Percentiles rank a stretch among this genome's conserved stretches.
Conservation (phyloP, 64 coral and sea anemone species). For the Stichodactyla mertensii region DNA sequence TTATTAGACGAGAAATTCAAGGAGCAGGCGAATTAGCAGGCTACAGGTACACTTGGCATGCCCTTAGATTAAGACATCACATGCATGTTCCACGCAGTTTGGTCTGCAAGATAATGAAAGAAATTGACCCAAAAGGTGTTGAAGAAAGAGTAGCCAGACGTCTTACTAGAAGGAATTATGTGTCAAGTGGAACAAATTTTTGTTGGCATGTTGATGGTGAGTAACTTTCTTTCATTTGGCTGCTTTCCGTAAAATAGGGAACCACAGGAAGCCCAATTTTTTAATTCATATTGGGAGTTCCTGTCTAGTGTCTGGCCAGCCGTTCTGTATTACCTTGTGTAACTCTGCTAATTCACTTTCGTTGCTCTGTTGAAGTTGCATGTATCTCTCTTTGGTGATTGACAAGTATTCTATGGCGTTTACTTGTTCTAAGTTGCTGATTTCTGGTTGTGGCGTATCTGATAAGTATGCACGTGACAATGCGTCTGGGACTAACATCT, state of each 20-base stretch:
- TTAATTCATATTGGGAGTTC: slow-evolving; percentile 5
- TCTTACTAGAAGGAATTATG: slow-evolving; percentile 15
- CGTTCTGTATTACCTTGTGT: slow-evolving; percentile 17
- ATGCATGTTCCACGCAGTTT: slow-evolving; percentile 33
- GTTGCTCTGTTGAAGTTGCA: neutral
- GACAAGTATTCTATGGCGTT: slow-evolving; percentile 16
- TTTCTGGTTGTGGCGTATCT: neutral
- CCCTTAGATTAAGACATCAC: slow-evolving; percentile 46
- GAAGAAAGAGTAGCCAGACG: slow-evolving; percentile 31
- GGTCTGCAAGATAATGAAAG: slow-evolving; percentile 38
- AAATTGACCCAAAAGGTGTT: slow-evolving; percentile 38
- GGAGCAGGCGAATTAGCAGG: too few relatives aligned
- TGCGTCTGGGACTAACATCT: slow-evolving; percentile 7
- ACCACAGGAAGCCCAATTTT: too few relatives aligned
- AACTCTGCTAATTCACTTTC: slow-evolving; percentile 13
- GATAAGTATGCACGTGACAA: neutral
- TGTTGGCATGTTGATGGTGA: slow-evolving; percentile 39
- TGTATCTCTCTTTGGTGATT: neutral
- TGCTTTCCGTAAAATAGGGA: too few relatives aligned
- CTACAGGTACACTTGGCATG: slow-evolving; percentile 46
- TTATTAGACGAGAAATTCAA: slow-evolving; percentile 12
- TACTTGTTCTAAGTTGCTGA: neutral
- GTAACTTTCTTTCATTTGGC: too few relatives aligned
- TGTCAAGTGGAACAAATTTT: slow-evolving; percentile 23
- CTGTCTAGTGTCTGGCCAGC: neutral